phyloP scores from a whole-genome alignment of 2,888 invertebrate genomes.

The Podabrus alpinus region DNA sequence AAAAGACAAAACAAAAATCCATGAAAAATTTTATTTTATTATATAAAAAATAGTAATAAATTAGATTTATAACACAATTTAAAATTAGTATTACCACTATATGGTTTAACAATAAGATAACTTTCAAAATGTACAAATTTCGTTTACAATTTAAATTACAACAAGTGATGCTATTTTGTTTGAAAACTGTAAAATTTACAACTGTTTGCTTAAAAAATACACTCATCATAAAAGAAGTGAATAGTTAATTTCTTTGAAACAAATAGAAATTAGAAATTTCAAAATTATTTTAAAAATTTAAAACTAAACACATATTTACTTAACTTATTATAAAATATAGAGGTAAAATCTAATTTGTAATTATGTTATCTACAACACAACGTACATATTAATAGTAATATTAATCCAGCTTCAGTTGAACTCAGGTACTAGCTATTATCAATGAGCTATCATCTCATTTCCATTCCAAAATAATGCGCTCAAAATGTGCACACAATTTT shows the following conservation, averaged over 20 bases:
- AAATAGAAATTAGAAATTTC: neutral
- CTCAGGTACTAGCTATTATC: slow-evolving; percentile 26
- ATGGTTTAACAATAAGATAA: neutral
- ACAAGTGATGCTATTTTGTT: neutral
- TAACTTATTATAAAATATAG: slow-evolving; percentile 7
- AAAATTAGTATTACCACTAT: slow-evolving; percentile 18
- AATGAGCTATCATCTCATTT: slow-evolving; percentile 19
- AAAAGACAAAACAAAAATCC: neutral
- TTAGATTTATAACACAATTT: slow-evolving; percentile 12
- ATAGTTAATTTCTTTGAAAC: no score
- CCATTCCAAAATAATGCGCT: slow-evolving; percentile 10
- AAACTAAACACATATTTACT: neutral
- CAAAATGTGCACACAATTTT: neutral
- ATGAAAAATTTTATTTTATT: slow-evolving; percentile 20
- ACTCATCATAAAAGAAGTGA: neutral
- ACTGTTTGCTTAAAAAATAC: neutral
- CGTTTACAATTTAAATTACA: neutral
- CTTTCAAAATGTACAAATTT: neutral
- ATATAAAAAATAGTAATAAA: slow-evolving; percentile 29
- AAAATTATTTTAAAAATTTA: neutral
- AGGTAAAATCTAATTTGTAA: slow-evolving; percentile 11
- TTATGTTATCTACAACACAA: slow-evolving; percentile 5
- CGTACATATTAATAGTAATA: slow-evolving; percentile 18
- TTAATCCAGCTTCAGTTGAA: slow-evolving; percentile 21
- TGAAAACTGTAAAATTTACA: neutral